These are phyloP conservation scores for Clivina fossor DNA, from an alignment of 2,888 invertebrate species.

Conservation along the genomic window DNA sequence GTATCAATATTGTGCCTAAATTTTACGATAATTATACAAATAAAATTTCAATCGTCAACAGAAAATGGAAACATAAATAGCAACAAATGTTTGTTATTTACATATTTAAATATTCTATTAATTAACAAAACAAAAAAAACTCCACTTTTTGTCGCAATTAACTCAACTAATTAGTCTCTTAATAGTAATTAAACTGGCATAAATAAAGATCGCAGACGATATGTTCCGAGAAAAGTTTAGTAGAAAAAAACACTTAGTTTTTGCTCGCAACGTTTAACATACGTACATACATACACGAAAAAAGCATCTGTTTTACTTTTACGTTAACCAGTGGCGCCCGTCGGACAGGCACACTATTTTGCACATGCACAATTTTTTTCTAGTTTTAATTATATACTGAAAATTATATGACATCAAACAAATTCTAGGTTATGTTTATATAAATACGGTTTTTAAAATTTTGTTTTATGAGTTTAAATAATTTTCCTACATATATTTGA, in stretches of 20 bases:
- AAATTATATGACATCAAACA: conserved; percentile 13
- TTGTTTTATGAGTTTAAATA: not conserved
- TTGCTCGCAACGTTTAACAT: too few species aligned
- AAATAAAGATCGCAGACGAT: conserved; percentile 15
- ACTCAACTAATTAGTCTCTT: conserved; percentile 27
- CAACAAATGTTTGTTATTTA: conserved; percentile 23
- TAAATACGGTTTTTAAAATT: not conserved
- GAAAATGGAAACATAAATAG: conserved; percentile 22
- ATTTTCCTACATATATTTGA: not conserved
- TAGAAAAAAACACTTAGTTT: conserved; percentile 16
- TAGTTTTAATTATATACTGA: conserved; percentile 11
- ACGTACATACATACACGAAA: conserved; percentile 25
- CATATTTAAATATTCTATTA: conserved; percentile 14
- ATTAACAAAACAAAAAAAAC: conserved; percentile 16
- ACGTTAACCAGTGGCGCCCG: conserved; percentile 17
- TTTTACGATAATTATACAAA: too few species aligned
- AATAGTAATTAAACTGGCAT: conserved; percentile 23
- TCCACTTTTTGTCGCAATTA: conserved; percentile 22
- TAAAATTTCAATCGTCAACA: too few species aligned
- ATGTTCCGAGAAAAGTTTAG: conserved; percentile 4
- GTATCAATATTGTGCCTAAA: too few species aligned
- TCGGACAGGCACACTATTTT: conserved; percentile 3
- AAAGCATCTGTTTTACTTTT: conserved; percentile 8
- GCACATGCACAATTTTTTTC: conserved; percentile 15
- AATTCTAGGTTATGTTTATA: not conserved